Percentiles rank a stretch among this genome's conserved stretches.
Conservation (phyloP, 92 coral and sea anemone species). For the Chrysogorgia sp. region DNA sequence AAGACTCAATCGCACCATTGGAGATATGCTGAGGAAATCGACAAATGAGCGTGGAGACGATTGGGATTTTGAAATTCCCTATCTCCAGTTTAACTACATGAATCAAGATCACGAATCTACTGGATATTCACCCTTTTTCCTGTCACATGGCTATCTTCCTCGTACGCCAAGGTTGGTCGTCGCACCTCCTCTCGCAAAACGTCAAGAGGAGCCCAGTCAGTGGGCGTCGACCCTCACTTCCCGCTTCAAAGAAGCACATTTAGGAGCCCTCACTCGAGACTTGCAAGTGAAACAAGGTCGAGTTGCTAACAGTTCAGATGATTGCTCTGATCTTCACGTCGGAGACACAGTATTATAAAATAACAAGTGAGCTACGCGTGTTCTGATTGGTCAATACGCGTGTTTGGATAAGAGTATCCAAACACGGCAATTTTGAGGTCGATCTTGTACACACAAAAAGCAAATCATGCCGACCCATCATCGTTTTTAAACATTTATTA, state of each 20-base stretch:
- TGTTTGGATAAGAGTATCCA: too few relatives aligned
- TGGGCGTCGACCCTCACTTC: constrained; percentile 45
- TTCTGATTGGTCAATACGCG: too few relatives aligned
- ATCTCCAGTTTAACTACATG: constrained; percentile 19
- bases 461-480: too few relatives aligned
- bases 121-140: constrained; percentile 53
- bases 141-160: constrained; percentile 24
- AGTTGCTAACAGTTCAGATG: constrained; percentile 22
- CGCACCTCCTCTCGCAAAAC: constrained; percentile 14
- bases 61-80: constrained; percentile 50
- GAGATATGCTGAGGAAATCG: too few relatives aligned
- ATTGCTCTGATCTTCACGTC: constrained; percentile 31
- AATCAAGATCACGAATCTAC: neutral
- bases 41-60: constrained; percentile 47
- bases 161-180: constrained; percentile 42
- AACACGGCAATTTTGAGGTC: too few relatives aligned
- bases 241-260: constrained; percentile 34
- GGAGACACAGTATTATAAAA: constrained; percentile 52
- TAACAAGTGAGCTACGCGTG: too few relatives aligned
- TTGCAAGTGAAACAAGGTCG: constrained; percentile 34
- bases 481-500: too few relatives aligned
- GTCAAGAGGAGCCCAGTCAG: constrained; percentile 1
- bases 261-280: constrained; percentile 11
- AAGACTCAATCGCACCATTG: too few relatives aligned
- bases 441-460: too few relatives aligned